These are phyloP conservation scores for Imbricaverruca yamaguchii DNA, from an alignment of 2,888 invertebrate species.

Conservation along the genomic window DNA sequence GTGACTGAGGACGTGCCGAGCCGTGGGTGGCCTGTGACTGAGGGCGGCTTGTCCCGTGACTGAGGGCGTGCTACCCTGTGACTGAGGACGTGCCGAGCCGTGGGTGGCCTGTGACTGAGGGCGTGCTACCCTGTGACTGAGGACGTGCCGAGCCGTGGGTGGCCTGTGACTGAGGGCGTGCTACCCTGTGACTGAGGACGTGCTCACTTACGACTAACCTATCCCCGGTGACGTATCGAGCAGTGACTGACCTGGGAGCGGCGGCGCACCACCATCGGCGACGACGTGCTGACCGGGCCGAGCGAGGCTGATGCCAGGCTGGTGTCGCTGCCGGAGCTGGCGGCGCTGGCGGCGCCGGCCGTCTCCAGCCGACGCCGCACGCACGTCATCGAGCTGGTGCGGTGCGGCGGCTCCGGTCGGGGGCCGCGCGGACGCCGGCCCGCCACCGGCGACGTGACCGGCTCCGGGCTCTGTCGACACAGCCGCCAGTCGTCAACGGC, in stretches of 20 bases:
- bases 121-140: no score
- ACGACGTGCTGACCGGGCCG: conserved; percentile 14
- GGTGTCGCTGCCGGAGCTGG: background rate
- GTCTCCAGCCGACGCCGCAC: conserved; percentile 1
- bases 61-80: background rate
- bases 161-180: background rate
- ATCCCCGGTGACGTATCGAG: no score
- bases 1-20: background rate
- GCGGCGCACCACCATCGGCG: conserved; percentile 5
- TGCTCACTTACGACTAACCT: no score
- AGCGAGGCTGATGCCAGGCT: conserved; percentile 10
- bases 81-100: background rate
- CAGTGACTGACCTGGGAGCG: conserved; percentile 1
- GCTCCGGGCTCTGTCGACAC: conserved; percentile 26
- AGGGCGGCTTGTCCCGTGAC: background rate
- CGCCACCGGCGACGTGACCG: background rate
- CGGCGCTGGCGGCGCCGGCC: background rate
- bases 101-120: no score
- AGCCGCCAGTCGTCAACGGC: no score
- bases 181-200: background rate
- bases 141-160: background rate
- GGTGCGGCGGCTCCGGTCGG: background rate
- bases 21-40: background rate
- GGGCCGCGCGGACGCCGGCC: conserved; percentile 17
- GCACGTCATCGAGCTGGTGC: conserved; percentile 6